Percentiles rank a stretch among this genome's conserved stretches.
These are phyloP conservation scores for Atta colombica DNA, from an alignment of 1,140 invertebrate species.

Conservation along the genomic window DNA sequence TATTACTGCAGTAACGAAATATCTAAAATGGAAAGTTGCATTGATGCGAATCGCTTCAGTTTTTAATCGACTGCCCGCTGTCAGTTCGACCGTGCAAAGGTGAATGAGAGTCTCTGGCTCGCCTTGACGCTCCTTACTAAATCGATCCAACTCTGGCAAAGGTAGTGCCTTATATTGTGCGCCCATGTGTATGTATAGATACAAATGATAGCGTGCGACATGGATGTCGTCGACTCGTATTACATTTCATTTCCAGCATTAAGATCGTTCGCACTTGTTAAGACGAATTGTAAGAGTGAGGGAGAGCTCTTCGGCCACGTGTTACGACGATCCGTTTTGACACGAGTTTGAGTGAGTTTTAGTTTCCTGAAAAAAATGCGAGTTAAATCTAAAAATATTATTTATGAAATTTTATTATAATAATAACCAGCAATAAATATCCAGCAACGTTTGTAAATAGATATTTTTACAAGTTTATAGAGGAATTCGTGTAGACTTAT, in stretches of 20 bases:
- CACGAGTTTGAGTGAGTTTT: background rate
- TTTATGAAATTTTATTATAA: background rate
- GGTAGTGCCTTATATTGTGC: constrained; percentile 57
- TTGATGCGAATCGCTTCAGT: background rate
- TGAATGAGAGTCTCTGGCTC: constrained; percentile 83
- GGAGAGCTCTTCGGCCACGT: background rate
- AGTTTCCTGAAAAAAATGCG: background rate
- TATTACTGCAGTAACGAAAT: background rate
- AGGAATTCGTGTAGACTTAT: background rate
- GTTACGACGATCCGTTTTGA: background rate
- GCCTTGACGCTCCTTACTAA: constrained; percentile 84
- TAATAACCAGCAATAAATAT: background rate
- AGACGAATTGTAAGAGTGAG: constrained; percentile 44
- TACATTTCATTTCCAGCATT: constrained; percentile 68
- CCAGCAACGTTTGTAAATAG: background rate
- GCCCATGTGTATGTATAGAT: background rate
- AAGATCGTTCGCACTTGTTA: constrained; percentile 52
- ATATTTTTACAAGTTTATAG: constrained; percentile 8
- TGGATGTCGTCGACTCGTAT: constrained; percentile 59
- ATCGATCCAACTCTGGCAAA: constrained; percentile 81
- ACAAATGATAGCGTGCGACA: constrained; percentile 49
- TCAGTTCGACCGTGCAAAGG: constrained; percentile 56
- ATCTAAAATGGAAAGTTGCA: background rate
- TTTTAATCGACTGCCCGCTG: constrained; percentile 44
- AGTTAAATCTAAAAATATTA: background rate